Percentiles rank a stretch among this genome's conserved stretches.
Conservation (phyloP, 2,797 vertebrate species). For the Microhierax caerulescens region DNA sequence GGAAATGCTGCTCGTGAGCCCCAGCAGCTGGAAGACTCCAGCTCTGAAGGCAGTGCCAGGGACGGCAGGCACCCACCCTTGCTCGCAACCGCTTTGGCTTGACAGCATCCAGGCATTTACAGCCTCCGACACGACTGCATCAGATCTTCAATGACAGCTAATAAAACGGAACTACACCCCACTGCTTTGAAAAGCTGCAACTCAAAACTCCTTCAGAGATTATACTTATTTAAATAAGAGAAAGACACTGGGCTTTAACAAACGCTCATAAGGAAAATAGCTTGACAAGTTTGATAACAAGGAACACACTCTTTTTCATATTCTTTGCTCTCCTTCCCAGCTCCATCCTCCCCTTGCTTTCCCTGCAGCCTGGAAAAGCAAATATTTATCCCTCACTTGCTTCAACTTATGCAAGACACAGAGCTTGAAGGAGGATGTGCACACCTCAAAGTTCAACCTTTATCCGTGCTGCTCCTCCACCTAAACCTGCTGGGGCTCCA, state of each 20-base stretch:
- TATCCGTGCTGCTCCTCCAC: background rate
- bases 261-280: conserved; percentile 21
- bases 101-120: conserved; percentile 43
- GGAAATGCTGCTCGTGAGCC: background rate
- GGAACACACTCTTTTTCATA: background rate
- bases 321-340: background rate
- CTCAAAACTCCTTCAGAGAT: conserved; percentile 38
- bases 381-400: background rate
- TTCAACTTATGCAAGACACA: background rate
- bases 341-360: background rate
- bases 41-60: background rate
- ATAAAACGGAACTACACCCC: conserved; percentile 56
- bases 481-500: background rate
- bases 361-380: background rate
- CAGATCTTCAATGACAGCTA: conserved; percentile 52
- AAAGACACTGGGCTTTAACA: conserved; percentile 16
- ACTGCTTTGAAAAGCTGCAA: conserved; percentile 53
- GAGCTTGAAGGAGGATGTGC: background rate
- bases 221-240: conserved; percentile 59
- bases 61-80: background rate
- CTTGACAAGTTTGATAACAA: conserved; percentile 25
- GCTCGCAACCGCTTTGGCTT: background rate
- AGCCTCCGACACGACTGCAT: conserved; percentile 7
- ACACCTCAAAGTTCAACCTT: conserved; percentile 1
- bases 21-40: background rate